Base-by-base conservation (phyloP, 2,113 vertebrate genomes). In the Solea senegalensis region DNA sequence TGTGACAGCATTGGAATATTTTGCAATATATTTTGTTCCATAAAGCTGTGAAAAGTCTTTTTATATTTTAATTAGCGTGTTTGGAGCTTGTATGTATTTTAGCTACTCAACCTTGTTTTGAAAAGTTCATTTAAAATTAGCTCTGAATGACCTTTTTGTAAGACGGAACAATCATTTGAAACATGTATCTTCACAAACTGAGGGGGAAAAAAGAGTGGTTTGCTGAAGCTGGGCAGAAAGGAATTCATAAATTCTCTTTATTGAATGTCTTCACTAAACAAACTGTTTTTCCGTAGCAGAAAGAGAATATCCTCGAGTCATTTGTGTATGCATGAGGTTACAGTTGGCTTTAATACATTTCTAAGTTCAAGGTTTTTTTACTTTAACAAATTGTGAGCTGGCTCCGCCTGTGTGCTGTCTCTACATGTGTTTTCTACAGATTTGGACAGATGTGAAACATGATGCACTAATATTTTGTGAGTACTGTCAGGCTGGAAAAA, bases 81-180 rank as follows among this genome's bases (percentile, higher is more conserved):
- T 21, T 61, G 55, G 11, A 40, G 15, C 9, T 41, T 62, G n/a
- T 27, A 10, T 69, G 52, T 15, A 39, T 34, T 41, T 63, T 15
- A 43, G 34, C 3, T 16, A 12, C 26, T 50, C 8, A 53, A 34
- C 62, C 54, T 62, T 69, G 34, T 68, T 55, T 67, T 74, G 45
- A 62, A 34, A 60, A 62, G 54, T 46, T 16, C 50, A 48, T 57
- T 27, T 81, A 52, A 73, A 65, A 81, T 76, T 79, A 79, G 73
- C 50, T 72, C 51, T 21, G 59, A 60, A 28, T 75, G 78, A 83
- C 85, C 81, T 86, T 86, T 86, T 79, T 49, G 10, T 45, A 14
- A 39, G 65, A 83, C 75, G 74, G 61, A 67, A 49, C 57, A 0
- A 10, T 68, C 68, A 74, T 46, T 72, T 76, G 41, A 70, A 79